These are phyloP conservation scores for Ormyrus thymus DNA, from an alignment of 2,888 invertebrate genomes.

Conservation along the genomic window DNA sequence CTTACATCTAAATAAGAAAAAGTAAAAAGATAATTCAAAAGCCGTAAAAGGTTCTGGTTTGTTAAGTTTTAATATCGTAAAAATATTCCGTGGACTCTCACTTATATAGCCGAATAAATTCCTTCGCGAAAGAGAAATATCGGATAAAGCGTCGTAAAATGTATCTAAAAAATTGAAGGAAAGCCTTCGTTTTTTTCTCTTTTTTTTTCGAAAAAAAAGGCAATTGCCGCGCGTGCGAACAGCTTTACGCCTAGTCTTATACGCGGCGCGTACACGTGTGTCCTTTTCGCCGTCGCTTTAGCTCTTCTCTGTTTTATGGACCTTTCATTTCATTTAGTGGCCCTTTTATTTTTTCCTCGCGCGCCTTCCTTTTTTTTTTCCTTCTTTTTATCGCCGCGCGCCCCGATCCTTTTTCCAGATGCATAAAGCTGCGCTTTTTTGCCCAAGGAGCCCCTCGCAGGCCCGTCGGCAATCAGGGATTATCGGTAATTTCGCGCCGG, in stretches of 20 bases:
- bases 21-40: too few relatives aligned
- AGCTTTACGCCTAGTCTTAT: constrained; percentile 25
- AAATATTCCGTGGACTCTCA: background rate
- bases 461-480: too few relatives aligned
- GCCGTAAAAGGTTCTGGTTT: too few relatives aligned
- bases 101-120: background rate
- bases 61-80: background rate
- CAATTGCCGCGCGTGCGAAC: constrained; percentile 19
- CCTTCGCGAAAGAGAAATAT: too few relatives aligned
- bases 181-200: background rate
- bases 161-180: constrained; percentile 23
- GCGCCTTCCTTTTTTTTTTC: background rate
- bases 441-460: too few relatives aligned
- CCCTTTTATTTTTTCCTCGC: too few relatives aligned
- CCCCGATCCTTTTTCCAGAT: background rate
- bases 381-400: background rate
- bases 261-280: constrained; percentile 7
- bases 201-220: background rate
- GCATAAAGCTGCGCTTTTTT: too few relatives aligned
- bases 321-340: constrained; percentile 40
- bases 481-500: too few relatives aligned
- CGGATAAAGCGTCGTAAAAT: background rate
- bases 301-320: constrained; percentile 37
- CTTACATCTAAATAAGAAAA: too few relatives aligned
- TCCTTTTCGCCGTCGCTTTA: constrained; percentile 6